phyloP scores from a whole-genome alignment of 2,113 vertebrate genomes.

The Pseudorhombus dupliciocellatus region DNA sequence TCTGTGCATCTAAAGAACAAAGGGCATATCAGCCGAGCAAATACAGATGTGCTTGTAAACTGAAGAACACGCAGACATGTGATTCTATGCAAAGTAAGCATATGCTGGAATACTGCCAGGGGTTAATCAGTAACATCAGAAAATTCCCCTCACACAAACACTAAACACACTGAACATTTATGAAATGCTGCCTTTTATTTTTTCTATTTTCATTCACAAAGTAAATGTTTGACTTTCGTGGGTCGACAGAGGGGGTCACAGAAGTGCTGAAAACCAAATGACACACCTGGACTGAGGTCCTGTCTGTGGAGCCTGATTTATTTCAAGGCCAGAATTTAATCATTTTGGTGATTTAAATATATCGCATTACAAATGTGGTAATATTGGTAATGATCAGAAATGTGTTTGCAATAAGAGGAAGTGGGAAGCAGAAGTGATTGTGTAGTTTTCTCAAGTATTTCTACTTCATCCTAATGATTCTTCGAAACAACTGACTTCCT shows the following conservation, averaged over 20 bases:
- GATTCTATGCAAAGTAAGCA: constrained; percentile 69
- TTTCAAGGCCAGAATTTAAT: background rate
- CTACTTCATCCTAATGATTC: too few species aligned
- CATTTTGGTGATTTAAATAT: too few species aligned
- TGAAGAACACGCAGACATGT: constrained; percentile 28
- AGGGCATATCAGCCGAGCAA: background rate
- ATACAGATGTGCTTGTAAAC: constrained; percentile 34
- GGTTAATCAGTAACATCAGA: constrained; percentile 66
- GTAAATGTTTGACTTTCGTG: constrained; percentile 2
- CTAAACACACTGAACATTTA: background rate
- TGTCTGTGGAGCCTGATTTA: background rate
- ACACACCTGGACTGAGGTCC: background rate
- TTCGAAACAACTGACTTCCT: too few species aligned
- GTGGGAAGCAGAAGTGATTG: too few species aligned
- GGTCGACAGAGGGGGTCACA: constrained; percentile 7
- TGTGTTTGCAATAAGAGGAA: background rate
- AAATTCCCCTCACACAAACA: constrained; percentile 9
- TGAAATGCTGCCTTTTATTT: background rate
- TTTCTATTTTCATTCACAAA: background rate
- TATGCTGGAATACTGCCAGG: constrained; percentile 44
- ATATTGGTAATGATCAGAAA: background rate
- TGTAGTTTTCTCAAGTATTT: too few species aligned
- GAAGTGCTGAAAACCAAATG: background rate
- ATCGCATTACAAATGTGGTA: too few species aligned
- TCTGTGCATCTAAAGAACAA: constrained; percentile 5